These are phyloP conservation scores for Porites cylindrica DNA, from an alignment of 92 coral and sea anemone species.

Conservation along the genomic window DNA sequence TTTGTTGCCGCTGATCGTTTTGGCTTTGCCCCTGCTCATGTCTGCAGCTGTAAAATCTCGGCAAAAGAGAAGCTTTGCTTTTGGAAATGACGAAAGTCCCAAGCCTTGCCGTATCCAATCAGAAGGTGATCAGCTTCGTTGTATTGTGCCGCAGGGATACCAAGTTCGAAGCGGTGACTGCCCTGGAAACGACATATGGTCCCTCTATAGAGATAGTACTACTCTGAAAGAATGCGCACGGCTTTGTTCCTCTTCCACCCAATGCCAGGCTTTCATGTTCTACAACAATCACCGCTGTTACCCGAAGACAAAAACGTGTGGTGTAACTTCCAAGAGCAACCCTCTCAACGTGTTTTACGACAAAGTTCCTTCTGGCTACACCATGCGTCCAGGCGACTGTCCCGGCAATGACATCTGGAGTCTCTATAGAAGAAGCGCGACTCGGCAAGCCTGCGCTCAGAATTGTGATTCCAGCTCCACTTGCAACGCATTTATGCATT, in stretches of 20 bases:
- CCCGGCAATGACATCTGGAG: constrained; percentile 3
- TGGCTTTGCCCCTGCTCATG: constrained; percentile 13
- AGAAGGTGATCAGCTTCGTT: background rate
- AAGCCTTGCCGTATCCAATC: constrained; percentile 7
- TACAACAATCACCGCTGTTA: constrained; percentile 15
- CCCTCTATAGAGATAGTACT: background rate
- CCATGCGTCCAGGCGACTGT: constrained; percentile 12
- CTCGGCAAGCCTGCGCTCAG: background rate
- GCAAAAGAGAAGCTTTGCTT: background rate
- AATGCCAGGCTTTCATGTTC: constrained; percentile 36
- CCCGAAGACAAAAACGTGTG: constrained; percentile 30
- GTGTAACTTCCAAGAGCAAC: background rate
- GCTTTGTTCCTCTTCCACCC: constrained; percentile 10
- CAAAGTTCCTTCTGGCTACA: constrained; percentile 7
- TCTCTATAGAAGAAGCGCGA: background rate
- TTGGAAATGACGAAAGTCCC: background rate
- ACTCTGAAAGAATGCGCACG: constrained; percentile 22
- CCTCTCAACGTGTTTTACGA: constrained; percentile 15
- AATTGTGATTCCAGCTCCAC: background rate
- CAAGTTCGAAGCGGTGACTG: constrained; percentile 14
- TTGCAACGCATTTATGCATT: background rate
- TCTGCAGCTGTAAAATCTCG: background rate
- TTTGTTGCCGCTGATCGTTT: constrained; percentile 1
- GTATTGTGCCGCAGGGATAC: constrained; percentile 18
- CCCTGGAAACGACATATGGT: constrained; percentile 29